These are phyloP conservation scores for Anastrepha ludens DNA, from an alignment of 1,140 invertebrate species.

Conservation along the genomic window DNA sequence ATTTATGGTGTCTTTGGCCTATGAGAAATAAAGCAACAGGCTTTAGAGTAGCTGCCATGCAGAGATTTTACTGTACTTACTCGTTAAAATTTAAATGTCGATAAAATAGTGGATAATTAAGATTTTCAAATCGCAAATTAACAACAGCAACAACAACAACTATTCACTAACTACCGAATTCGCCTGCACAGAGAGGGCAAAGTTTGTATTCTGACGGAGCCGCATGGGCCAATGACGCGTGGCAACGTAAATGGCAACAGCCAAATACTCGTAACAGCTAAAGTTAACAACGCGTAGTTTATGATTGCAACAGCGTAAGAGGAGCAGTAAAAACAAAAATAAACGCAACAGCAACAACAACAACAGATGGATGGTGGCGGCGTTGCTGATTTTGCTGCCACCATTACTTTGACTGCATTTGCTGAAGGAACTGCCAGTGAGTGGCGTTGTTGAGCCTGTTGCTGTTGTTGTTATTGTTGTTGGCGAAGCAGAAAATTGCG, in stretches of 20 bases:
- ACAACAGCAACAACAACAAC: background rate
- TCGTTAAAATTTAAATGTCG: too few relatives aligned
- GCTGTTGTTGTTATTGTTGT: background rate
- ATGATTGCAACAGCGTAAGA: background rate
- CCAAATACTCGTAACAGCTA: constrained; percentile 1
- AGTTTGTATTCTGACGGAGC: constrained; percentile 1
- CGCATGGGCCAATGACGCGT: background rate
- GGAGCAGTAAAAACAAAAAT: background rate
- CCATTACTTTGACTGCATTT: background rate
- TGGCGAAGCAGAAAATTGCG: background rate
- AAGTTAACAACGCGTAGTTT: constrained; percentile 39
- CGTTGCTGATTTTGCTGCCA: background rate
- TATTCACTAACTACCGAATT: too few relatives aligned
- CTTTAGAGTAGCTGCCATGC: too few relatives aligned
- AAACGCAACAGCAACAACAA: background rate
- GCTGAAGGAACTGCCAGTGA: too few relatives aligned
- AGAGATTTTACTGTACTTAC: too few relatives aligned
- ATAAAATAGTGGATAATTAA: background rate
- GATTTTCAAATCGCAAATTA: background rate
- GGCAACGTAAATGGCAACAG: constrained; percentile 40
- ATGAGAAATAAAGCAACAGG: too few relatives aligned
- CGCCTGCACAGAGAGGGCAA: background rate
- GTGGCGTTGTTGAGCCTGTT: too few relatives aligned
- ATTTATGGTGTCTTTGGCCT: too few relatives aligned
- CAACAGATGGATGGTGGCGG: background rate